Base-by-base conservation (phyloP, 2,888 invertebrate genomes). In the Cephus rjabovi region DNA sequence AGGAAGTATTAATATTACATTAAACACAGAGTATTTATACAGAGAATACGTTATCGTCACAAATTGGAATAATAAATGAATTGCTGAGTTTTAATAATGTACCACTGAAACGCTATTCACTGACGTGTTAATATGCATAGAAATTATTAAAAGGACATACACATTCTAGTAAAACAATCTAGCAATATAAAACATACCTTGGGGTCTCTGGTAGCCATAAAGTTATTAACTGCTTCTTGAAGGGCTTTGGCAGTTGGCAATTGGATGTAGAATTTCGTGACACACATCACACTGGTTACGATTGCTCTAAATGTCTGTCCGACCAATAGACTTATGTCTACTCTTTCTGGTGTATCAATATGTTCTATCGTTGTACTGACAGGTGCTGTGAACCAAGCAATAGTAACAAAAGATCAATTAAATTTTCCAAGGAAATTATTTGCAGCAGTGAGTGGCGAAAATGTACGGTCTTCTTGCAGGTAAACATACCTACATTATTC, bases 271-370 rank as follows among this genome's bases (percentile, higher is more conserved):
- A 94, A 93, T 80, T 92, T 92, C 34, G 83, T 83, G 35, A 92
- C 86, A 75, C 88, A 90, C 81, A 92, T 91, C 2, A 93, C 91
- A 80, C 88, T 91, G 15, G 92, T 91, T 11, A 93, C 84, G 80
- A 88, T 89, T 2, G 91, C 92, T 76, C 90, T 82, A 40, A 94
- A 87, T 73, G 90, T 90, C 83, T 93, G 93, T 34, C 92, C 92
- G 12, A 88, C 83, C 34, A 93, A 87, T 1, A 93, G 84, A 70
- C 88, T 87, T 76, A 92, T 87, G 79, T 93, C 92, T 70, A 93
- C 80, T 79, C 85, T 83, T 76, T 84, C 81, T 4, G 84, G 71
- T 1, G 3, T 11, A 33, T 56, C 40, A 2, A 23, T 23, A 23
- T 23, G 9, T 15, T 56, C 40, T 6, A 6, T 6, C 2, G 23